Percentiles rank a stretch among this genome's conserved stretches.
Conservation (phyloP, 2,797 vertebrate species). For the Philypnodon macrostomus region DNA sequence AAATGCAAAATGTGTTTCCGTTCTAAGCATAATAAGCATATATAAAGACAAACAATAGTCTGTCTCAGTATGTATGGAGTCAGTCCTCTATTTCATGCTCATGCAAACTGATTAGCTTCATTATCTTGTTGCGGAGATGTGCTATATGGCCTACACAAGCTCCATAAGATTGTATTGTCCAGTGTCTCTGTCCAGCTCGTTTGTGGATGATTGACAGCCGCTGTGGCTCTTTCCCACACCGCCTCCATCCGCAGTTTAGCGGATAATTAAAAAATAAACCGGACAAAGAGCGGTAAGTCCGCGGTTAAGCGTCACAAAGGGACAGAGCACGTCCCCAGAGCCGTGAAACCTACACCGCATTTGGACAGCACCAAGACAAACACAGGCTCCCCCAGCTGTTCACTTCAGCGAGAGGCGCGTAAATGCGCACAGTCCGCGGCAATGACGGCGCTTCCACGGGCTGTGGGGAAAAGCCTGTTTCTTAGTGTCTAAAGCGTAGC, state of each 20-base stretch:
- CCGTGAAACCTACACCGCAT: constrained; percentile 74
- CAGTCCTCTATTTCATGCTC: no score
- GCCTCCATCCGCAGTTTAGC: constrained; percentile 77
- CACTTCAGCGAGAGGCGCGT: constrained; percentile 34
- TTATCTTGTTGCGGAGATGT: no score
- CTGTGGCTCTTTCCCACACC: constrained; percentile 69
- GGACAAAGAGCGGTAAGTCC: constrained; percentile 68
- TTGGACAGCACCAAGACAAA: constrained; percentile 65
- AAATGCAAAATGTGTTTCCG: no score
- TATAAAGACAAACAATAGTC: no score
- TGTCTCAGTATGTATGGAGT: no score
- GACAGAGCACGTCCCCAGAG: constrained; percentile 58
- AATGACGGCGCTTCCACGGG: constrained; percentile 22
- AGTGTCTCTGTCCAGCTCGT: constrained; percentile 43
- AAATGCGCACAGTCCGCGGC: constrained; percentile 19
- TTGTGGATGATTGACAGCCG: constrained; percentile 72
- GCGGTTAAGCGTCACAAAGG: constrained; percentile 73
- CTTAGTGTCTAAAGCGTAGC: no score
- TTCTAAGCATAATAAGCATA: no score
- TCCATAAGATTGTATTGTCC: no score
- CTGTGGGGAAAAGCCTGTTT: constrained; percentile 6
- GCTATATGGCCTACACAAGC: no score
- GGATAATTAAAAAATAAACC: constrained; percentile 83
- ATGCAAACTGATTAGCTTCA: no score
- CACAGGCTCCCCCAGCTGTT: constrained; percentile 70